phyloP scores from a whole-genome alignment of 2,888 invertebrate species.

The Campoplex capitator region DNA sequence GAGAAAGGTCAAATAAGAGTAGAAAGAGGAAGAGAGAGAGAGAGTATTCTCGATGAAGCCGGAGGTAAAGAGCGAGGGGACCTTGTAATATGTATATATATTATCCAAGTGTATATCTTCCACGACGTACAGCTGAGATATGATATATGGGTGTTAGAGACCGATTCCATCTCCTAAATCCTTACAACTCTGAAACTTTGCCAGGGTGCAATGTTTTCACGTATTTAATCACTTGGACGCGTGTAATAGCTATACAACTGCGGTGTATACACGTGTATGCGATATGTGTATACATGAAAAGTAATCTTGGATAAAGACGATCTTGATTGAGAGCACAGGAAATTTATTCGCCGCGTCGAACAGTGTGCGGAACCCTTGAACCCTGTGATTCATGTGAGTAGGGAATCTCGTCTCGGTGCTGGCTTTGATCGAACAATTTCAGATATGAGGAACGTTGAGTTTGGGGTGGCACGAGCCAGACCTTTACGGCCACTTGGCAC shows the following conservation, averaged over 20 bases:
- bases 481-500: slow-evolving; percentile 75
- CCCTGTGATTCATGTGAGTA: slow-evolving; percentile 48
- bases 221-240: slow-evolving; percentile 31
- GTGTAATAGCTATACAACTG: not conserved
- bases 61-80: slow-evolving; percentile 47
- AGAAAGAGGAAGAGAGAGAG: slow-evolving; percentile 67
- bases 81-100: slow-evolving; percentile 16
- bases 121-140: slow-evolving; percentile 14
- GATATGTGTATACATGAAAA: slow-evolving; percentile 28
- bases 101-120: slow-evolving; percentile 45
- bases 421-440: slow-evolving; percentile 72
- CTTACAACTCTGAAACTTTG: slow-evolving; percentile 23
- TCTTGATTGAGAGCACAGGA: slow-evolving; percentile 59
- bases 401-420: slow-evolving; percentile 65
- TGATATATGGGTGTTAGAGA: slow-evolving; percentile 15
- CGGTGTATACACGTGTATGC: no score
- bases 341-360: slow-evolving; percentile 55
- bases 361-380: slow-evolving; percentile 49
- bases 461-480: slow-evolving; percentile 27
- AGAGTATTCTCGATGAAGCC: slow-evolving; percentile 48
- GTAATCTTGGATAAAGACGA: slow-evolving; percentile 35
- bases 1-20: slow-evolving; percentile 74
- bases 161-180: not conserved
- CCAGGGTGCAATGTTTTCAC: slow-evolving; percentile 16
- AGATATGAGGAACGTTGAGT: slow-evolving; percentile 66